Evolutionary conservation across 2,888 invertebrate genomes (phyloP), one percentile per base, ranked within the genome.

Genomic region (Aromia moschata): DNA sequence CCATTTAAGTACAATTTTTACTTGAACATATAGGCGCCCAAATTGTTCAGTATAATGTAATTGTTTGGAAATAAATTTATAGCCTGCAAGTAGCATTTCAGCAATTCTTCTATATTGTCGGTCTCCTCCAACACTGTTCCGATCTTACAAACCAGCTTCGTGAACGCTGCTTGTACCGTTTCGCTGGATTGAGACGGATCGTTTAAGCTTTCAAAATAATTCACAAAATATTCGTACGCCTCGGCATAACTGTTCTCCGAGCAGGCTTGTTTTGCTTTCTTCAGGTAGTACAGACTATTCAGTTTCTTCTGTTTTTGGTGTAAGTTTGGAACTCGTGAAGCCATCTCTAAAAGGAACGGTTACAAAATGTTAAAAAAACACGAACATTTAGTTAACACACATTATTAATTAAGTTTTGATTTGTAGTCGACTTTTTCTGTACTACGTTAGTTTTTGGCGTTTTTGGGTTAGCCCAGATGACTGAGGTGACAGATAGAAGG

Each of bases 11-110:
- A n/a, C n/a, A n/a, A n/a, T n/a, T n/a, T n/a, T 71, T 77, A 84
- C 84, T 82, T 83, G 68, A 83, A 81, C 54, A 84, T 74, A 69
- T 83, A 82, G 16, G 80, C 79, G 16, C 84, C 85, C 63, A 85
- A 80, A 69, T 82, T 82, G 67, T 83, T 83, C 16, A 83, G 69
- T 45, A 85, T 77, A 46, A 79, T 73, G 60, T 79, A 80, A 74
- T 82, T 82, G 16, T 82, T 74, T 14, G 84, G 83, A 68, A 82
- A 83, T 47, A 84, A 74, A 60, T 82, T 79, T 12, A 83, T 60
- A 5, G 80, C 81, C 70, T 79, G 74, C 57, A 80, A 67, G 60
- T 81, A 82, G 57, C 80, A 79, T 45, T 79, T 77, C 17, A 79
- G 70, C 11, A 82, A 66, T 59, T 82, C 79, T 46, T 78, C 74